Conservation (phyloP, 2,797 vertebrate species). For the Melopsittacus undulatus region DNA sequence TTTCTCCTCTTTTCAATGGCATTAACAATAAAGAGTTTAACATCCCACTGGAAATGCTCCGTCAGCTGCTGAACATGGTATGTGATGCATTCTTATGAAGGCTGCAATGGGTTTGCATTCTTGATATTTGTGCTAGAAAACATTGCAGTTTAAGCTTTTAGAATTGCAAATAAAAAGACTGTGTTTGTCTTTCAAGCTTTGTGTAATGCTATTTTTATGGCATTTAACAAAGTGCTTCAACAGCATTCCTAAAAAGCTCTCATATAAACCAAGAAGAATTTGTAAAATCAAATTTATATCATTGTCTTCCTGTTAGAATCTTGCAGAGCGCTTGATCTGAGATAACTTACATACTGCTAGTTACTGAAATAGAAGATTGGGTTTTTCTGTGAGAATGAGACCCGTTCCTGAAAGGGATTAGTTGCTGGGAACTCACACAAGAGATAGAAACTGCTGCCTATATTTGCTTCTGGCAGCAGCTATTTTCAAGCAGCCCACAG, state of each 20-base stretch:
- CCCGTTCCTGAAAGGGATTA: neutral
- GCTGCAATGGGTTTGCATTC: neutral
- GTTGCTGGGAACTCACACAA: neutral
- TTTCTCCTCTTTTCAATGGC: slow-evolving; percentile 93
- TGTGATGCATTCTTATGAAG: neutral
- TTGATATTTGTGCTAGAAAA: neutral
- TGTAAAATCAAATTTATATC: neutral
- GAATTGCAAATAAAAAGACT: neutral
- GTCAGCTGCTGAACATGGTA: slow-evolving; percentile 92
- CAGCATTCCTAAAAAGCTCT: neutral
- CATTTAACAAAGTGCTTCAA: neutral
- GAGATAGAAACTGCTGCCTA: neutral
- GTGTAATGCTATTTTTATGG: neutral
- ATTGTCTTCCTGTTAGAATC: neutral
- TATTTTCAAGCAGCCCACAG: neutral
- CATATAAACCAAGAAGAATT: neutral
- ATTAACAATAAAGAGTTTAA: slow-evolving; percentile 87
- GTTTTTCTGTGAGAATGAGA: neutral
- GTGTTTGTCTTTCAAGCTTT: neutral
- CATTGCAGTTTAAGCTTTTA: neutral
- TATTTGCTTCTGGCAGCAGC: neutral
- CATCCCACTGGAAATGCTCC: slow-evolving; percentile 88
- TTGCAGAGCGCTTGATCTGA: neutral
- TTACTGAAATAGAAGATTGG: neutral
- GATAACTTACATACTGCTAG: neutral